Percentiles rank a stretch among this genome's conserved stretches.
Evolutionary conservation across 2,113 vertebrate genomes (phyloP).

Genomic region (Microtus richardsoni): DNA sequence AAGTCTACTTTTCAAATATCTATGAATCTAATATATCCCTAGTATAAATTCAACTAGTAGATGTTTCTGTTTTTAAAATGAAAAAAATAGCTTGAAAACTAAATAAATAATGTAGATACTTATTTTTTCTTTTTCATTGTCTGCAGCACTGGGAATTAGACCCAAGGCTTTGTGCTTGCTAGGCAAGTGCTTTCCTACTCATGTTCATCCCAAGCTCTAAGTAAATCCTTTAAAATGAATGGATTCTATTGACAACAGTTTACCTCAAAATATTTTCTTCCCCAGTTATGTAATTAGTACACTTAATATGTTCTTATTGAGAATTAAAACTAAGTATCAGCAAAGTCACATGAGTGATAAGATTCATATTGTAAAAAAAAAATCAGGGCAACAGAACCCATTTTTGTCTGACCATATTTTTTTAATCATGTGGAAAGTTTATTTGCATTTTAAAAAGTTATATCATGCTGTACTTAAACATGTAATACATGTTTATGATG

Average conservation of each 20-base stretch:
- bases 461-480: not conserved
- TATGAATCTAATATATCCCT: not conserved
- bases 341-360: conserved; percentile 1
- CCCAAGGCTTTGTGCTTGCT: not conserved
- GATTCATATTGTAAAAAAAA: not conserved
- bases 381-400: not conserved
- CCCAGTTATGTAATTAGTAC: not conserved
- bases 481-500: not conserved
- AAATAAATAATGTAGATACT: not conserved
- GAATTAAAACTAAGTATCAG: conserved; percentile 36
- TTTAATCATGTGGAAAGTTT: conserved; percentile 33
- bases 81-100: conserved; percentile 41
- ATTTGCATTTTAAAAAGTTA: not conserved
- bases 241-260: conserved; percentile 7
- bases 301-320: conserved; percentile 29
- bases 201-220: not conserved
- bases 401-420: conserved; percentile 25
- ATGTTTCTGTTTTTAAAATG: conserved; percentile 46
- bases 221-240: conserved; percentile 57
- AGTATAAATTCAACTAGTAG: not conserved
- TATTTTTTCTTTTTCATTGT: not conserved
- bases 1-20: conserved; percentile 20
- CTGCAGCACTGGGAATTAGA: not conserved
- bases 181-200: not conserved
- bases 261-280: conserved; percentile 20